These are phyloP conservation scores for Porites lobata DNA, from an alignment of 92 coral and sea anemone genomes.

Conservation along the genomic window DNA sequence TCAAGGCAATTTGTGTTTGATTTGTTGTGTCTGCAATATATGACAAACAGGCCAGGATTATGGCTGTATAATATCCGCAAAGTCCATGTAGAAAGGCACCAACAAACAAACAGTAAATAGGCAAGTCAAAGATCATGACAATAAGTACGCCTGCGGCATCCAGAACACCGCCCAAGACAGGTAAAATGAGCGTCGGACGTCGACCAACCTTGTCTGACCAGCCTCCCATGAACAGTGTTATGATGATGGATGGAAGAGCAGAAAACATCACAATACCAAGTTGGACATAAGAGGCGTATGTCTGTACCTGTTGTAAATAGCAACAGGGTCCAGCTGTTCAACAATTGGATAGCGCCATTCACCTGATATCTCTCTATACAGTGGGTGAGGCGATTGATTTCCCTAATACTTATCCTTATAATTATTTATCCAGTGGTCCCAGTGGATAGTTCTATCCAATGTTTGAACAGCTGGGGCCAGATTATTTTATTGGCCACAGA, in stretches of 20 bases:
- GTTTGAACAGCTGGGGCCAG: too few relatives aligned
- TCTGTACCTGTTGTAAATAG: conserved; percentile 69
- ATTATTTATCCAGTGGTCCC: too few relatives aligned
- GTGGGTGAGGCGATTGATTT: too few relatives aligned
- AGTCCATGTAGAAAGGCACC: conserved; percentile 75
- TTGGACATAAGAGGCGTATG: conserved; percentile 67
- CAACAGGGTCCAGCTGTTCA: not conserved
- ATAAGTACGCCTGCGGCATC: conserved; percentile 66
- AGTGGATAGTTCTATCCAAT: too few relatives aligned
- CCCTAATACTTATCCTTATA: too few relatives aligned
- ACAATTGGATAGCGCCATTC: too few relatives aligned
- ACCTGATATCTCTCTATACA: too few relatives aligned
- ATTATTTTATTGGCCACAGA: too few relatives aligned
- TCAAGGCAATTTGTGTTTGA: conserved; percentile 55
- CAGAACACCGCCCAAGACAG: conserved; percentile 66
- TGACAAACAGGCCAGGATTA: conserved; percentile 71
- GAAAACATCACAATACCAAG: conserved; percentile 57
- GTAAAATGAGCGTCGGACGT: conserved; percentile 69
- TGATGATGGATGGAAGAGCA: conserved; percentile 73
- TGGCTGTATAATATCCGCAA: conserved; percentile 75
- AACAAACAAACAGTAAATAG: conserved; percentile 69
- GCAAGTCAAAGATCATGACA: conserved; percentile 66
- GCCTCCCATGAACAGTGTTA: conserved; percentile 83
- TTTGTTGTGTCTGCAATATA: conserved; percentile 88
- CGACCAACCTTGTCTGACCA: conserved; percentile 89